A percentile compares a stretch with the other conserved stretches of the same genome.
Conservation (phyloP, 2,888 invertebrate species). For the Drosophila kambysellisi region DNA sequence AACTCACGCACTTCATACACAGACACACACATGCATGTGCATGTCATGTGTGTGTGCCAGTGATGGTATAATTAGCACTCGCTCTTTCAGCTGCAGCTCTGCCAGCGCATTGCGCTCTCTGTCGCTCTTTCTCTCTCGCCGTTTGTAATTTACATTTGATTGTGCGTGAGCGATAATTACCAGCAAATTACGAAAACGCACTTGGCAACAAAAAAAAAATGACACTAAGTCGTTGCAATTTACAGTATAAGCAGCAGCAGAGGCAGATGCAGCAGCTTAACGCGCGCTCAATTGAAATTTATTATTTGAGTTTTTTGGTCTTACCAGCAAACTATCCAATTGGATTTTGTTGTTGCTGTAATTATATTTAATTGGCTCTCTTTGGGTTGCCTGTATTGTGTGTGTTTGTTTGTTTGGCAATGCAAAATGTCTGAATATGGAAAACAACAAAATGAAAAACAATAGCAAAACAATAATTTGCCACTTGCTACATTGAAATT, state of each 20-base stretch:
- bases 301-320: conserved; percentile 48
- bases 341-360: conserved; percentile 34
- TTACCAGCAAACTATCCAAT: conserved; percentile 28
- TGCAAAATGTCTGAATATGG: conserved; percentile 27
- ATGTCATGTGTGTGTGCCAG: conserved; percentile 36
- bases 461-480: conserved; percentile 47
- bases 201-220: conserved; percentile 62
- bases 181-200: conserved; percentile 76
- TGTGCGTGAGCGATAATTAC: conserved; percentile 78
- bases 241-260: conserved; percentile 1
- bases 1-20: conserved; percentile 14
- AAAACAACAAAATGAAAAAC: conserved; percentile 31
- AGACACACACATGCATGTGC: conserved; percentile 8
- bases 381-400: conserved; percentile 21
- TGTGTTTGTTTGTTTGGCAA: conserved; percentile 27
- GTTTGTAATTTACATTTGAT: conserved; percentile 62
- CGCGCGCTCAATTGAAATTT: conserved; percentile 73
- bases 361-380: conserved; percentile 62
- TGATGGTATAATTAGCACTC: conserved; percentile 67
- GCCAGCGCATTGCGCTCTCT: conserved; percentile 14
- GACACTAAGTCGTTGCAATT: conserved; percentile 21
- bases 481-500: conserved; percentile 56
- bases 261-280: conserved; percentile 11
- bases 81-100: conserved; percentile 31
- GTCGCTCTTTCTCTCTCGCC: conserved; percentile 8